Base-by-base conservation (phyloP, 2,888 invertebrate species). In the Hirtodrosophila confusa region DNA sequence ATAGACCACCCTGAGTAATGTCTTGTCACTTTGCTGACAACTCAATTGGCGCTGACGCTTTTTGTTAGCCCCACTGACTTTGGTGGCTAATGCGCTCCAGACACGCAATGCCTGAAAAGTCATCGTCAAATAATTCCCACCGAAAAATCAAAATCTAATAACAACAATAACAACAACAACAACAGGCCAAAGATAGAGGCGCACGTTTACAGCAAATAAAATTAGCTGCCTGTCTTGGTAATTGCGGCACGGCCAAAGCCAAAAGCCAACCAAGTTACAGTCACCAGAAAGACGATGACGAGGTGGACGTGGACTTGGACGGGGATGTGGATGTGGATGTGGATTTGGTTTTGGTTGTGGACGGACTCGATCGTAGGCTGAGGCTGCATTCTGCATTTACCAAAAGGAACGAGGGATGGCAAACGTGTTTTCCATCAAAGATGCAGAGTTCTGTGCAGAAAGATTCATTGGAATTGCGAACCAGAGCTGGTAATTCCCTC, bases 201-300 rank as follows among this genome's bases (percentile, higher is more conserved):
- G 79, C 80, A 80, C 80, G 80, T 80, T 86, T 83, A 73, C 73
- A 76, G 86, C 74, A 80, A 86, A 80, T 80, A 80, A 86, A 80
- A 80, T 80, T 80, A 80, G 86, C 86, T 86, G 80, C 80, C 80
- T 80, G 80, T 84, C 84, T 80, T 84, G 78, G 86, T 80, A 80
- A 80, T 80, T 86, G 86, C 78, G 69, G 62, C 65, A 67, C 61
- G 79, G 82, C 70, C 64, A 78, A 56, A 80, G 60, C 64, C 64
- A 71, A 60, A 49, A 39, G 54, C 69, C 56, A 56, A 36, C 58
- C 49, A 48, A 57, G 48, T 53, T 50, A 55, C 74, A 75, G 62
- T 72, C 62, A 60, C 77, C 63, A 78, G 29, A 43, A 47, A 29
- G 55, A 55, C 50, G 47, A 12, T 37, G 54, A 39, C 45, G 47